Percentiles rank a stretch among this genome's conserved stretches.
Evolutionary conservation across 2,797 vertebrate genomes (phyloP).

Genomic region (Petrocephalus sullivani): DNA sequence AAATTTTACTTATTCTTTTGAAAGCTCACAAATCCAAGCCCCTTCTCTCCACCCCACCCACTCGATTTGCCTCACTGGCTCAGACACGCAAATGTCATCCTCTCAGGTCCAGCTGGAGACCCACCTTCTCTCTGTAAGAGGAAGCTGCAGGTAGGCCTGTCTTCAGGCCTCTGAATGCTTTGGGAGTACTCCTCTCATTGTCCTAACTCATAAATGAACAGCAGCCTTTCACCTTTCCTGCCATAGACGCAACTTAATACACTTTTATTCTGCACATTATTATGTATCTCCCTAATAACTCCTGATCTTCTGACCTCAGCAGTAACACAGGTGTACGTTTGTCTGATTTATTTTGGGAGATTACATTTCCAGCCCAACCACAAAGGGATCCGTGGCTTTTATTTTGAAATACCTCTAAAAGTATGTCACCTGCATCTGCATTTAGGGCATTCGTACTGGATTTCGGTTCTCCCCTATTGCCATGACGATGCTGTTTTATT

Average conservation of each 20-base stretch:
- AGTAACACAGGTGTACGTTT: neutral
- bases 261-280: neutral
- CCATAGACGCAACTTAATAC: neutral
- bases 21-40: neutral
- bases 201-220: neutral
- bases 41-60: neutral
- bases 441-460: neutral
- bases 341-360: neutral
- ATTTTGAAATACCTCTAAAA: slow-evolving; percentile 5
- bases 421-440: neutral
- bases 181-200: no score
- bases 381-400: neutral
- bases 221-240: neutral
- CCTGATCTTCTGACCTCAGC: neutral
- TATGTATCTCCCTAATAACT: neutral
- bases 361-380: neutral
- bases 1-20: neutral
- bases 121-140: neutral
- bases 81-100: neutral
- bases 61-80: neutral
- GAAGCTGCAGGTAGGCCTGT: neutral
- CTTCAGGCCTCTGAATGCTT: neutral
- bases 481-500: slow-evolving; percentile 10
- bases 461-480: slow-evolving; percentile 6
- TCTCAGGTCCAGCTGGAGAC: neutral